Evolutionary conservation across 2,113 vertebrate species (phyloP), one percentile per base, ranked within the genome.

Genomic region (Brevimyrus niger): DNA sequence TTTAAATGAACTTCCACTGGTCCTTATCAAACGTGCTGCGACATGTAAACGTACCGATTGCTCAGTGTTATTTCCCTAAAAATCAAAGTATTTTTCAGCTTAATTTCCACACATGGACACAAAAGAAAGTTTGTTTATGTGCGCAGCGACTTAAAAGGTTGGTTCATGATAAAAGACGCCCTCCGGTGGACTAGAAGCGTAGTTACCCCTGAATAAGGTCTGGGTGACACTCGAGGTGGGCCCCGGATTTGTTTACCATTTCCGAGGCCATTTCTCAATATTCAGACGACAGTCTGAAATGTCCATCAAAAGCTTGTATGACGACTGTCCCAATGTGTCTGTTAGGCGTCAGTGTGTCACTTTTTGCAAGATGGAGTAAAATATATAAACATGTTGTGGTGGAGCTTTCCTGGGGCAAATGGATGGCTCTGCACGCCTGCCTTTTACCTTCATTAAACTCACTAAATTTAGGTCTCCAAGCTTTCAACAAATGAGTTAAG

Each of bases 401-500:
- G 69, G 19, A 76, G 15, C 61, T 3, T 23, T 35, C 27, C 85
- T 90, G 92, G 90, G 87, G 13, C 50, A 65, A 91, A 82, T 93
- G 95, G 94, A 94, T 92, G 93, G 93, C 83, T 90, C 82, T 85
- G 87, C 90, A 65, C 13, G 76, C 89, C 90, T 53, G 42, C 83
- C 89, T 91, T 93, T 92, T 94, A 90, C 51, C 0, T 92, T 93
- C 92, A 94, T 93, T 93, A 92, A 92, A 88, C 93, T 92, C 94
- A 92, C 69, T 89, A 93, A 94, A 93, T 94, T 93, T 95, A 87
- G 92, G 91, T 95, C 95, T 94, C 91, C 92, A 94, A 93, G 94
- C 95, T 96, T 95, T 93, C 95, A 94, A 93, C 91, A 93, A 96
- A 96, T 93, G 92, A 94, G 93, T 93, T 96, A 96, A 96, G 96